phyloP scores from a whole-genome alignment of 2,797 vertebrate genomes.

The Falco naumanni region DNA sequence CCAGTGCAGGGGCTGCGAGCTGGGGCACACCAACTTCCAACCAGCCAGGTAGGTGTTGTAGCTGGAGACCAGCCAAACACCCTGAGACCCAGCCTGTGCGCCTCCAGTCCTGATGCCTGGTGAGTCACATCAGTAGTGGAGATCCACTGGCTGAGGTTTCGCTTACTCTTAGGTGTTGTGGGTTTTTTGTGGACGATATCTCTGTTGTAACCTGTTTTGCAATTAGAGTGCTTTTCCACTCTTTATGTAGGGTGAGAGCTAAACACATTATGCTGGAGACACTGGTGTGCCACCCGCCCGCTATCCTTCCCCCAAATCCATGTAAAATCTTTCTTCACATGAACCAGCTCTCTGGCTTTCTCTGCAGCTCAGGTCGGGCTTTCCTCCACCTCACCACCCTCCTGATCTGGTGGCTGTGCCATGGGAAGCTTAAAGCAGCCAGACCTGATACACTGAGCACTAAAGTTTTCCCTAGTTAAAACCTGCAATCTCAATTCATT shows the following conservation, averaged over 20 bases:
- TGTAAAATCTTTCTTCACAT: background rate
- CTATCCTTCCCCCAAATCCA: background rate
- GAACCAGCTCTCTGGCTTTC: background rate
- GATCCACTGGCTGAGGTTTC: background rate
- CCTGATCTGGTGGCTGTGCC: background rate
- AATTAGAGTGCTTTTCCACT: background rate
- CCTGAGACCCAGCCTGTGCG: background rate
- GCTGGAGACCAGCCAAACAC: background rate
- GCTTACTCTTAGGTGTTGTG: rapidly evolving
- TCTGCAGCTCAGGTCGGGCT: background rate
- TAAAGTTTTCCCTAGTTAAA: background rate
- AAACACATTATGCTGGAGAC: background rate
- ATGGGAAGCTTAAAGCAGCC: background rate
- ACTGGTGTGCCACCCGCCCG: background rate
- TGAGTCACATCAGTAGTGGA: background rate
- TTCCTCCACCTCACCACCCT: background rate
- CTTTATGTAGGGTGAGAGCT: background rate
- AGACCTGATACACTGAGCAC: background rate
- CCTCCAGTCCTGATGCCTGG: background rate
- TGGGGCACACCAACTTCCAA: background rate
- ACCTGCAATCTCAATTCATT: background rate
- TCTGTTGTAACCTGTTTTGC: background rate
- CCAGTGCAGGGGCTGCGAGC: background rate
- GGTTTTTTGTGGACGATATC: background rate
- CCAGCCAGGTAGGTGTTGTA: background rate